These are phyloP conservation scores for Piscicola geometra DNA, from an alignment of 2,888 invertebrate species.

Conservation along the genomic window DNA sequence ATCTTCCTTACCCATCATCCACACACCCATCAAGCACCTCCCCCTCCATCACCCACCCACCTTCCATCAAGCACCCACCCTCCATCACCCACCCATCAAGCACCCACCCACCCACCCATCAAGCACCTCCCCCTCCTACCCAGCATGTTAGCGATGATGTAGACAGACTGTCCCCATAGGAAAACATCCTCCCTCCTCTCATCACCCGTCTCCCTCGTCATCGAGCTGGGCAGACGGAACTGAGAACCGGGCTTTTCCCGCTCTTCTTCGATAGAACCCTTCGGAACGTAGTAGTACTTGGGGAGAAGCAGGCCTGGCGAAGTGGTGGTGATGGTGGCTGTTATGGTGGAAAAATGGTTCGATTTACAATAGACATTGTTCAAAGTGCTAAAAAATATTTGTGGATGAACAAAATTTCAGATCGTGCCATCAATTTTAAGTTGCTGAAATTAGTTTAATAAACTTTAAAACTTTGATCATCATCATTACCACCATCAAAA, in stretches of 20 bases:
- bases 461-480: too few species aligned
- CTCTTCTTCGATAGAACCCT: conserved; percentile 70
- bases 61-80: neutral
- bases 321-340: neutral
- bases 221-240: conserved; percentile 63
- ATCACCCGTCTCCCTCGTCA: conserved; percentile 45
- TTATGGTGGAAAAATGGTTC: too few species aligned
- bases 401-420: too few species aligned
- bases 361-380: too few species aligned
- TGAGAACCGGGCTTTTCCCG: conserved; percentile 67
- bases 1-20: too few species aligned
- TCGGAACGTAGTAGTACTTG: conserved; percentile 82
- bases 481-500: neutral
- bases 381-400: too few species aligned
- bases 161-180: conserved; percentile 93
- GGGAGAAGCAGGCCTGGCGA: conserved; percentile 79
- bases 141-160: conserved; percentile 84
- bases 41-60: too few species aligned
- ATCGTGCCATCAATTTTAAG: too few species aligned
- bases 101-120: neutral
- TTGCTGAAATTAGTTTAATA: too few species aligned
- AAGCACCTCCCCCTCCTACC: conserved; percentile 53
- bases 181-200: conserved; percentile 62
- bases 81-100: neutral
- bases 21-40: too few species aligned